Conservation (phyloP, 2,888 invertebrate genomes). For the Netelia virgata region DNA sequence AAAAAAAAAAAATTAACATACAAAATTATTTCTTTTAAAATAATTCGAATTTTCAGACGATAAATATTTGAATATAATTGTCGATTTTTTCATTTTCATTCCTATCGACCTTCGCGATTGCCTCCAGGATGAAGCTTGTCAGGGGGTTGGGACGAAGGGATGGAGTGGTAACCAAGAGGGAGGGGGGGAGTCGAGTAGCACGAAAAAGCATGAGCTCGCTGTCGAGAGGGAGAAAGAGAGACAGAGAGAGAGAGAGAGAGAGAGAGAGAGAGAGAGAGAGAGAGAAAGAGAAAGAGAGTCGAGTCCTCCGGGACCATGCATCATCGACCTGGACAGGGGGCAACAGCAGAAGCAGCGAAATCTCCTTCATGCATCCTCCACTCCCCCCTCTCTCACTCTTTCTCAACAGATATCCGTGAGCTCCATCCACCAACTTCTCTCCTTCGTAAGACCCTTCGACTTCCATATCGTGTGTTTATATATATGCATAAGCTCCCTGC, state of each 20-base stretch:
- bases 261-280: constrained; percentile 28
- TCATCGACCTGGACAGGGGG: constrained; percentile 80
- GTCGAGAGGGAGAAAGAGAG: constrained; percentile 1
- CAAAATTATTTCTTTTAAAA: not conserved
- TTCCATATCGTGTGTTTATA: constrained; percentile 64
- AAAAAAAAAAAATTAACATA: not conserved
- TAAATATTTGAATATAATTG: not conserved
- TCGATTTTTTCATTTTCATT: not conserved
- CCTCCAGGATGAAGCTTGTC: constrained; percentile 67
- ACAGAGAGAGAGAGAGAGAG: constrained; percentile 17
- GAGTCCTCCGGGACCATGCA: constrained; percentile 77
- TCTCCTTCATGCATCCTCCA: constrained; percentile 42
- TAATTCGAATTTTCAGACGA: no score
- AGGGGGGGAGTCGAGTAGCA: constrained; percentile 64
- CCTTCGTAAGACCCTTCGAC: constrained; percentile 48
- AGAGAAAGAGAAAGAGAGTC: constrained; percentile 32
- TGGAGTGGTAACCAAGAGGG: constrained; percentile 38
- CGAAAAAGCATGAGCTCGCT: constrained; percentile 58
- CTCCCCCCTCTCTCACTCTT: constrained; percentile 48
- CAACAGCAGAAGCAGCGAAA: constrained; percentile 62
- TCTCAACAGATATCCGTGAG: constrained; percentile 43
- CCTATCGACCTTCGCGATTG: constrained; percentile 6
- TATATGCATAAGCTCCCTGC: constrained; percentile 66
- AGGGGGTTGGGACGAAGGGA: constrained; percentile 43
- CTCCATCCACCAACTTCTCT: constrained; percentile 65